phyloP scores from a whole-genome alignment of 2,113 vertebrate species.

The Ptilonorhynchus violaceus region DNA sequence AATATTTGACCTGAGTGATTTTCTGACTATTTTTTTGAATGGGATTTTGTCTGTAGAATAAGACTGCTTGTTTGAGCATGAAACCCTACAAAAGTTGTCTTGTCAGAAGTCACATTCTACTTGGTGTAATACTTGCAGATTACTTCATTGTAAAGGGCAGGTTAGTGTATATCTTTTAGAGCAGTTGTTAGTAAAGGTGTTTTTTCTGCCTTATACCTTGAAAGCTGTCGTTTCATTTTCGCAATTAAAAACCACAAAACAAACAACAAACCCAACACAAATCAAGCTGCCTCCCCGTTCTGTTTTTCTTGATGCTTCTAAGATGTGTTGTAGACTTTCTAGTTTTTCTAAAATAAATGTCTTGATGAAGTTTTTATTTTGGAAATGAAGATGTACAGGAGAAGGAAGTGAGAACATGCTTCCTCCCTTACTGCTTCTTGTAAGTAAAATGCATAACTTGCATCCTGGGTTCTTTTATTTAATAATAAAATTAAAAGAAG shows the following conservation, averaged over 20 bases:
- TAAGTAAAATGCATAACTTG: neutral
- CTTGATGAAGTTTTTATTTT: neutral
- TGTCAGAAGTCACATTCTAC: neutral
- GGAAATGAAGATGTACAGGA: neutral
- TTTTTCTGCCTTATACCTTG: neutral
- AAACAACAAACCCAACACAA: neutral
- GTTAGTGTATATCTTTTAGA: neutral
- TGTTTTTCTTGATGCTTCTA: neutral
- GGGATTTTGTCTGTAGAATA: neutral
- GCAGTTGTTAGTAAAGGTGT: neutral
- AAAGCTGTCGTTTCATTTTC: neutral
- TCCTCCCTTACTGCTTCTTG: neutral
- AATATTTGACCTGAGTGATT: neutral
- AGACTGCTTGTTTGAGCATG: neutral
- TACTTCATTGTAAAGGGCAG: neutral
- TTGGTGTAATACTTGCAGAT: neutral
- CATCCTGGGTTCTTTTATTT: neutral
- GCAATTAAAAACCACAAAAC: neutral
- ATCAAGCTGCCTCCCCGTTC: fast-evolving
- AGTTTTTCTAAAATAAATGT: neutral
- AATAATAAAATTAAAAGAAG: neutral
- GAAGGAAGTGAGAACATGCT: neutral
- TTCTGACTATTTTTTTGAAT: neutral
- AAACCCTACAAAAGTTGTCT: neutral
- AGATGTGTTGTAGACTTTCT: neutral